phyloP scores from a whole-genome alignment of 2,888 invertebrate genomes.

The Eurytoma californica region DNA sequence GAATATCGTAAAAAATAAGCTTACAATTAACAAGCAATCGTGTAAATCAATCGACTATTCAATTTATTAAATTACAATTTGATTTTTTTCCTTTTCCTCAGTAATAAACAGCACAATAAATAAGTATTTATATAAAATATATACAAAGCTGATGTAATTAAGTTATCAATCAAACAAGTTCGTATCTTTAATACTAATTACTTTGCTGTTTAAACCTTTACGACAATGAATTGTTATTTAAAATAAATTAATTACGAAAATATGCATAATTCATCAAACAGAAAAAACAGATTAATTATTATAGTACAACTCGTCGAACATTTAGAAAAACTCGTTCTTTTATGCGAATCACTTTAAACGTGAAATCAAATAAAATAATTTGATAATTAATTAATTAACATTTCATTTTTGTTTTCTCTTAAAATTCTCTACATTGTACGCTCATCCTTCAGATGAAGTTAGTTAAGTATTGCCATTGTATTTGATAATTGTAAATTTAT shows the following conservation, averaged over 20 bases:
- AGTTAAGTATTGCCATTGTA: background rate
- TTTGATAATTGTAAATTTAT: conserved; percentile 37
- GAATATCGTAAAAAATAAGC: conserved; percentile 42
- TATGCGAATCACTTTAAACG: too few relatives aligned
- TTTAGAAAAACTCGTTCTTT: background rate
- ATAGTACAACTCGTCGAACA: conserved; percentile 35
- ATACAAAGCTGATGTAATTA: conserved; percentile 22
- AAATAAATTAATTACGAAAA: conserved; percentile 40
- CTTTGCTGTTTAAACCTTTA: conserved; percentile 32
- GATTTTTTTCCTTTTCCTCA: conserved; percentile 30
- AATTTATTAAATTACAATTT: conserved; percentile 36
- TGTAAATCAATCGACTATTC: conserved; percentile 37
- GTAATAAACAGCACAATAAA: conserved; percentile 46
- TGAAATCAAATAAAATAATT: conserved; percentile 13
- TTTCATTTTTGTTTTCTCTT: conserved; percentile 9
- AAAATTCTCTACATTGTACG: conserved; percentile 27
- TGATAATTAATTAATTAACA: conserved; percentile 11
- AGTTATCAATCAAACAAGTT: conserved; percentile 26
- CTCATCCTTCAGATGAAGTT: conserved; percentile 39
- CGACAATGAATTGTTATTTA: conserved; percentile 27
- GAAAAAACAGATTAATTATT: conserved; percentile 44
- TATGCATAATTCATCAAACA: conserved; percentile 31
- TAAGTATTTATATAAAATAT: conserved; percentile 43
- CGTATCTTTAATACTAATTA: conserved; percentile 38
- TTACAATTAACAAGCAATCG: conserved; percentile 34